These are phyloP conservation scores for Drosophila pegasa DNA, from an alignment of 2,888 invertebrate genomes.

Conservation along the genomic window DNA sequence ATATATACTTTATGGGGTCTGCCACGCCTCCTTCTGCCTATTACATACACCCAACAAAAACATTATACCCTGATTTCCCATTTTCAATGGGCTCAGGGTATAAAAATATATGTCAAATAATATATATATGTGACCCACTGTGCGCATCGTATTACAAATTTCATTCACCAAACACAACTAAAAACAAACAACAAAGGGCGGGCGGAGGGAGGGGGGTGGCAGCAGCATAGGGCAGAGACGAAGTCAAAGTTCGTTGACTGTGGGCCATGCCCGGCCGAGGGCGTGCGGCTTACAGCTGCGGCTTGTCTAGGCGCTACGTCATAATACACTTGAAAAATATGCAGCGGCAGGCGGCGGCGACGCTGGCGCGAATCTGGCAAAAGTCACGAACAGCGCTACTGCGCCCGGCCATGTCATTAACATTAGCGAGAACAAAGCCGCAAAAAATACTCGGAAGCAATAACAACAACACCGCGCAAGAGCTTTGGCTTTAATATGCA, in stretches of 20 bases:
- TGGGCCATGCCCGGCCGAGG: slow-evolving; percentile 35
- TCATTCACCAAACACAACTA: slow-evolving; percentile 80
- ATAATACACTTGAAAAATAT: slow-evolving; percentile 79
- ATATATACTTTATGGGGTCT: no score
- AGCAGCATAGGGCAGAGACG: slow-evolving; percentile 19
- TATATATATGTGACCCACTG: slow-evolving; percentile 38
- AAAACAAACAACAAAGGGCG: slow-evolving; percentile 38
- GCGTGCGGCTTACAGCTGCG: slow-evolving; percentile 7
- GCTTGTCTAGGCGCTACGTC: slow-evolving; percentile 72
- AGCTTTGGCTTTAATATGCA: slow-evolving; percentile 38
- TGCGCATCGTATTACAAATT: slow-evolving; percentile 80
- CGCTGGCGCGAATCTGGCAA: slow-evolving; percentile 63
- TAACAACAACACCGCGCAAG: slow-evolving; percentile 16
- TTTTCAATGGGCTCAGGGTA: no score
- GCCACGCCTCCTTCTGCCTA: no score
- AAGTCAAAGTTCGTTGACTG: slow-evolving; percentile 79
- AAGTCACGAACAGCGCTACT: slow-evolving; percentile 68
- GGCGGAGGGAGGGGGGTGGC: no score
- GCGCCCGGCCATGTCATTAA: slow-evolving; percentile 64
- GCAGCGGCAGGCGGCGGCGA: slow-evolving; percentile 59
- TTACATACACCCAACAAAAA: no score
- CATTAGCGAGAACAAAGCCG: slow-evolving; percentile 52
- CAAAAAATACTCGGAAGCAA: slow-evolving; percentile 64
- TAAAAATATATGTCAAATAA: background rate
- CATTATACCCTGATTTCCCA: no score